Evolutionary conservation across 2,797 vertebrate species (phyloP).

Genomic region (Cuniculus paca): DNA sequence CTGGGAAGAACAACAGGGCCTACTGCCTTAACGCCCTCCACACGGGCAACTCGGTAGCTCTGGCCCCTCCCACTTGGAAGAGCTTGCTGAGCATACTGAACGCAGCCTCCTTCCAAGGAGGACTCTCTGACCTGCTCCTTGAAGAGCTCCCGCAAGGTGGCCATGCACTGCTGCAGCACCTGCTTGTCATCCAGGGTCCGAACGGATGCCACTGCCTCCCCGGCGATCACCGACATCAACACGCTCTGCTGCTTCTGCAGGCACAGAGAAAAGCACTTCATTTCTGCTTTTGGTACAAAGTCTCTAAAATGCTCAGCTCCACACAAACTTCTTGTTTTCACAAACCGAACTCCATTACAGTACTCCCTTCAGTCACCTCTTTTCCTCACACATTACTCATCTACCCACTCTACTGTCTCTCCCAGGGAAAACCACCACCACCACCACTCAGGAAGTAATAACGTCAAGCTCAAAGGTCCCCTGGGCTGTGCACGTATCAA

Average conservation of each 20-base stretch:
- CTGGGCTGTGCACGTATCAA: not conserved
- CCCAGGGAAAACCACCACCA: not conserved
- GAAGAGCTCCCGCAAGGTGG: slow-evolving; percentile 94
- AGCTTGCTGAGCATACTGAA: not conserved
- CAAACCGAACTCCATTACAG: not conserved
- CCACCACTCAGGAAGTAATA: not conserved
- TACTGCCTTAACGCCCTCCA: fast-evolving
- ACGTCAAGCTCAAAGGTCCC: not conserved
- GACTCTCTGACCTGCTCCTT: slow-evolving; percentile 94
- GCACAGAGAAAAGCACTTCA: not conserved
- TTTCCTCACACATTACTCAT: not conserved
- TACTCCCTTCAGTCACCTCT: not conserved
- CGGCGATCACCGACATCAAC: slow-evolving; percentile 97
- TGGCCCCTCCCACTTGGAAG: not conserved
- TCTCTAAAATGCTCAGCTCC: not conserved
- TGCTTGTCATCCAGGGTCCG: slow-evolving; percentile 93
- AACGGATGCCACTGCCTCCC: slow-evolving; percentile 93
- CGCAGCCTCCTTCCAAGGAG: not conserved
- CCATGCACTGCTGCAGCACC: slow-evolving; percentile 94
- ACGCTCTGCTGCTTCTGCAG: slow-evolving; percentile 95
- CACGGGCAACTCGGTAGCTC: fast-evolving
- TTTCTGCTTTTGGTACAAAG: not conserved
- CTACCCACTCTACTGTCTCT: not conserved
- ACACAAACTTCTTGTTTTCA: not conserved
- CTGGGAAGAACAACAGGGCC: fast-evolving